These are phyloP conservation scores for Phylloscopus trochilus DNA, from an alignment of 2,113 vertebrate species.

Conservation along the genomic window DNA sequence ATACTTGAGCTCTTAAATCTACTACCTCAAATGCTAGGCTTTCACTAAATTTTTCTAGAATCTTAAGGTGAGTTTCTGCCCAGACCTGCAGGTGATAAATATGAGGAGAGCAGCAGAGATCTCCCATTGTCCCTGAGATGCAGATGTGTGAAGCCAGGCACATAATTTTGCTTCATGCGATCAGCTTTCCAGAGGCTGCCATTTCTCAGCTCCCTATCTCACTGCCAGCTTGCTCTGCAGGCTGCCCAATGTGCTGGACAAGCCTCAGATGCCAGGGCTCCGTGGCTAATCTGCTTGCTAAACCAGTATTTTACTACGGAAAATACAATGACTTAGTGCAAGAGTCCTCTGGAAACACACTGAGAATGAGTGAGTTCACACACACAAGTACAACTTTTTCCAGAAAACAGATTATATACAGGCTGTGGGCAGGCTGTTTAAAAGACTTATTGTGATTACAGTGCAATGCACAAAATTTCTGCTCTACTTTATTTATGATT, in stretches of 20 bases:
- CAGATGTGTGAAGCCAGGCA: not conserved
- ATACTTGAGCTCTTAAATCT: not conserved
- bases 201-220: not conserved
- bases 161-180: not conserved
- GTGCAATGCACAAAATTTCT: not conserved
- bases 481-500: not conserved
- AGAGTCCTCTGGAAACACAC: not conserved
- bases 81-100: not conserved
- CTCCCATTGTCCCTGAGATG: accelerated
- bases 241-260: accelerated
- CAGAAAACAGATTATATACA: accelerated
- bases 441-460: not conserved
- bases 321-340: not conserved
- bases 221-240: not conserved
- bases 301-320: accelerated
- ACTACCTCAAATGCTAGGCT: not conserved
- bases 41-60: not conserved
- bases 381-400: not conserved
- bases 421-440: accelerated
- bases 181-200: not conserved
- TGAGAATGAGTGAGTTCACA: not conserved
- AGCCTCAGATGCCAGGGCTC: not conserved
- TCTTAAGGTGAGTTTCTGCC: not conserved
- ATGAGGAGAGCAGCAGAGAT: not conserved
- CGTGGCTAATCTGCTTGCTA: not conserved